phyloP scores from a whole-genome alignment of 2,113 vertebrate genomes.

The Aspidoscelis tigris region DNA sequence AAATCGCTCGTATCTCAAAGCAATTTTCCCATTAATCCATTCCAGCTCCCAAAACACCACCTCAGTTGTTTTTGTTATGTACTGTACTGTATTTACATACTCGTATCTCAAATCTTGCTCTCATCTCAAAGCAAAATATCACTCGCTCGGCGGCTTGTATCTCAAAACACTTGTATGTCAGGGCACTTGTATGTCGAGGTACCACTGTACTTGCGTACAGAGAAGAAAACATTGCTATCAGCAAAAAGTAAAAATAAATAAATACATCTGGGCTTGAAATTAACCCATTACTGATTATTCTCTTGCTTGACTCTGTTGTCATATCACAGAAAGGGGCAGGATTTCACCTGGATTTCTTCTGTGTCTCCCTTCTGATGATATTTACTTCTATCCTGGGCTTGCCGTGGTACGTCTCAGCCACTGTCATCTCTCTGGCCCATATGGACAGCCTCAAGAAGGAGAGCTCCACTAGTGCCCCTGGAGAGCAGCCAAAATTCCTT shows the following conservation, averaged over 20 bases:
- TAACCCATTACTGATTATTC: neutral
- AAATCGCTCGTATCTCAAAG: too few relatives aligned
- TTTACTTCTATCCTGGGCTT: slow-evolving; percentile 75
- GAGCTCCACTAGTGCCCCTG: slow-evolving; percentile 66
- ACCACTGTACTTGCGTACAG: neutral
- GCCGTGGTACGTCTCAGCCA: slow-evolving; percentile 83
- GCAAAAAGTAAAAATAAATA: neutral
- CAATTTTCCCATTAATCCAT: too few relatives aligned
- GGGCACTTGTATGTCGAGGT: too few relatives aligned
- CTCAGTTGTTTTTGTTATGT: too few relatives aligned
- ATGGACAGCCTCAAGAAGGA: slow-evolving; percentile 84
- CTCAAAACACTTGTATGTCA: too few relatives aligned
- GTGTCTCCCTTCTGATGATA: slow-evolving; percentile 76
- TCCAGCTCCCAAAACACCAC: too few relatives aligned
- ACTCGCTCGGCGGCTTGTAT: too few relatives aligned
- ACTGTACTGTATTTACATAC: too few relatives aligned
- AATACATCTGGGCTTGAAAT: neutral
- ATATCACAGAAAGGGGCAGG: slow-evolving; percentile 80
- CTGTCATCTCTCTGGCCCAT: slow-evolving; percentile 82
- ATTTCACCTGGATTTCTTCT: slow-evolving; percentile 83
- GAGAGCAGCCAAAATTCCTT: slow-evolving; percentile 74
- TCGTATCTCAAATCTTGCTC: too few relatives aligned
- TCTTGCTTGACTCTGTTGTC: neutral
- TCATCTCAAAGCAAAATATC: too few relatives aligned
- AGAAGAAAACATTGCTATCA: neutral